A percentile compares a stretch with the other conserved stretches of the same genome.
Evolutionary conservation across 1,140 invertebrate genomes (phyloP).

Genomic region (Hyposmocoma kahamanoa): DNA sequence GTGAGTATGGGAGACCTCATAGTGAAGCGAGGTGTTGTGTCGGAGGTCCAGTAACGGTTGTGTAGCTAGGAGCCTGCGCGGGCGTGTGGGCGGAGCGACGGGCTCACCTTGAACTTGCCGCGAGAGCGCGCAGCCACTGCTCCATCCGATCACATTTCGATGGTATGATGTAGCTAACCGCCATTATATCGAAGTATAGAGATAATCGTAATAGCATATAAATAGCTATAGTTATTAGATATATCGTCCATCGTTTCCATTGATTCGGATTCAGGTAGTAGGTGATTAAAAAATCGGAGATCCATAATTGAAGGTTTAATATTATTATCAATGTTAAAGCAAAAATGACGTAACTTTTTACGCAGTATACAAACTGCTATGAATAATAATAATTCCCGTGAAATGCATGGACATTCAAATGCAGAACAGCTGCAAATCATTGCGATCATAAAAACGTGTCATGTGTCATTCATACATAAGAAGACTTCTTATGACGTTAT

Average conservation of each 20-base stretch:
- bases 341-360: no score
- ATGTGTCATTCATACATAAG: conserved; percentile 52
- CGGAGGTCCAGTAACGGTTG: conserved; percentile 60
- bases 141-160: conserved; percentile 36
- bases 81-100: conserved; percentile 63
- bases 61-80: conserved; percentile 34
- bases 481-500: conserved; percentile 43
- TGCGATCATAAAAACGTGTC: conserved; percentile 42
- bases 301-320: no score
- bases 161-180: conserved; percentile 22
- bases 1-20: conserved; percentile 12
- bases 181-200: conserved; percentile 7
- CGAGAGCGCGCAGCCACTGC: conserved; percentile 28
- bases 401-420: no score
- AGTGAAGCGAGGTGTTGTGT: conserved; percentile 29
- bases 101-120: conserved; percentile 70
- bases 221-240: no score
- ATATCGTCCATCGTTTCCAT: no score
- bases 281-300: no score
- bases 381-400: no score
- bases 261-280: no score
- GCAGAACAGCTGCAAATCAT: no score
- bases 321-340: no score
- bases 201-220: no score
- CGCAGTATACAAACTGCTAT: no score